Evolutionary conservation across 2,888 invertebrate species (phyloP), one percentile per base, ranked within the genome.

Genomic region (Marasmarcha lunaedactyla): DNA sequence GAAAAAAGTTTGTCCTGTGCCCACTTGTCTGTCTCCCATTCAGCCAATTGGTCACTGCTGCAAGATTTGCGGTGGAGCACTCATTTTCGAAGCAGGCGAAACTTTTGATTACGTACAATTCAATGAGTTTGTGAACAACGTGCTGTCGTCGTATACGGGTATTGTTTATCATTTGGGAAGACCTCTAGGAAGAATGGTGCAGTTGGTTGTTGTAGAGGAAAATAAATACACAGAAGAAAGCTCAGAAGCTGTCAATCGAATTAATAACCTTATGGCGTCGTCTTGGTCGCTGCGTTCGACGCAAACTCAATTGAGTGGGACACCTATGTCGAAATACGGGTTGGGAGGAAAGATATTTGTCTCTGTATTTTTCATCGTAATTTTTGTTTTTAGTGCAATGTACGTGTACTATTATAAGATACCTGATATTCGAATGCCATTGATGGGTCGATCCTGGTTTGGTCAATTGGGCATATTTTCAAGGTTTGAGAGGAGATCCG

Each of bases 41-140:
- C 64, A 73, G 37, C 78, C 81, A 4, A 39, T 49, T 0, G 81
- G 81, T 1, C 73, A 72, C 47, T 81, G 81, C 44, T 81, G 81
- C 38, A 65, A 69, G 38, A 65, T 79, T 35, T 81, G 81, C 37
- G 81, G 81, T 0, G 81, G 78, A 2, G 56, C 55, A 9, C 46
- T 79, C 11, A 42, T 54, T 1, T 69, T 77, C 37, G 52, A 69
- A 33, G 46, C 67, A 1, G 61, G 65, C 35, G 54, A 65, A 42
- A 59, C 51, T 25, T 79, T 77, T 35, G 63, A 70, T 33, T 59
- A 69, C 43, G 51, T 51, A 20, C 41, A 45, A 0, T 74, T 79
- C 25, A 57, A 56, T 35, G 57, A 69, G 34, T 52, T 64, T 1
- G 67, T 78, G 1, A 57, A 59, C 1, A 48, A 54, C 41, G 52